A percentile compares a stretch with the other conserved stretches of the same genome.
These are phyloP conservation scores for Machimus atricapillus DNA, from an alignment of 2,888 invertebrate species.

Conservation along the genomic window DNA sequence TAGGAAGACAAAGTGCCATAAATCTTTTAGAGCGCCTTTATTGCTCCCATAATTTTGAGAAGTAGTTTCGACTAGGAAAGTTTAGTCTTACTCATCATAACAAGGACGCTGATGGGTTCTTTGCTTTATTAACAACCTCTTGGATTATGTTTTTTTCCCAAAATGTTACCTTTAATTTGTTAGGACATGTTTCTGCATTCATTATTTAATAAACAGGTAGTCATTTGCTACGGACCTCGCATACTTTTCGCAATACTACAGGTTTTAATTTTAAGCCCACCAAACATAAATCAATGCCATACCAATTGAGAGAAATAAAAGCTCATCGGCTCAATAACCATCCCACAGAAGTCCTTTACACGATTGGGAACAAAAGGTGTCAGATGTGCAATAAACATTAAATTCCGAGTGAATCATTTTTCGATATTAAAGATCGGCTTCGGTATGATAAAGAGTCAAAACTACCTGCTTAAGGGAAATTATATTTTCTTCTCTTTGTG, in stretches of 20 bases:
- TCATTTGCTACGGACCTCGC: neutral
- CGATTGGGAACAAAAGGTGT: neutral
- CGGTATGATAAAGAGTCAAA: neutral
- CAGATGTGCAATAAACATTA: neutral
- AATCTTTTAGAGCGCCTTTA: slow-evolving; percentile 14
- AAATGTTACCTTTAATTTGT: neutral
- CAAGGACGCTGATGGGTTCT: neutral
- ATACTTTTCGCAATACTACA: neutral
- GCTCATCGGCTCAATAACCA: neutral
- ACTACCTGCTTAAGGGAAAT: neutral
- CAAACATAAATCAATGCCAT: neutral
- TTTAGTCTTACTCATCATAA: neutral
- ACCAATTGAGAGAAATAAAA: neutral
- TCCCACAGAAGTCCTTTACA: neutral
- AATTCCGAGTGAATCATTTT: neutral
- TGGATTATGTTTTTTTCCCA: neutral
- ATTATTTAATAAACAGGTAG: neutral
- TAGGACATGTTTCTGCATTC: neutral
- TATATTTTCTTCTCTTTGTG: neutral
- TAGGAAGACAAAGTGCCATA: neutral
- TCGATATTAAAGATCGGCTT: neutral
- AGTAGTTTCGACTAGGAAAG: neutral
- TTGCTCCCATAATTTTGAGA: neutral
- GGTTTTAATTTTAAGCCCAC: neutral
- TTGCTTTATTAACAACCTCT: neutral